Conservation (phyloP, 2,888 invertebrate species). For the Ectemnius lituratus region DNA sequence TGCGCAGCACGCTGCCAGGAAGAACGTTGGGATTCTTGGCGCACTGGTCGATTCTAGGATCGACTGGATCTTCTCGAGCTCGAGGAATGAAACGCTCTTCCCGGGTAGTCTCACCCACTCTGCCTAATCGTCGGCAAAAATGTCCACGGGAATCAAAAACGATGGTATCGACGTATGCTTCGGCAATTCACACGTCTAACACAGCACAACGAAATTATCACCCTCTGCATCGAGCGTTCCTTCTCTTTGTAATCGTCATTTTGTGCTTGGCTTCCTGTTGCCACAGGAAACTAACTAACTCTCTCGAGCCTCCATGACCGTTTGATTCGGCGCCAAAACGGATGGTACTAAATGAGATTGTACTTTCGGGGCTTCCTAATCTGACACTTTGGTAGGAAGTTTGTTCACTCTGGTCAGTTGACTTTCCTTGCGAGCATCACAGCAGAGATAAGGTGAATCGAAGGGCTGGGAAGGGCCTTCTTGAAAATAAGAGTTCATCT, state of each 20-base stretch:
- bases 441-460: no score
- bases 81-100: slow-evolving; percentile 14
- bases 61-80: not conserved
- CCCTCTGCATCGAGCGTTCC: slow-evolving; percentile 55
- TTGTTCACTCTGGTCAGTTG: slow-evolving; percentile 17
- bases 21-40: slow-evolving; percentile 32
- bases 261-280: no score
- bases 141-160: slow-evolving; percentile 18
- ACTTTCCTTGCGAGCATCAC: not conserved
- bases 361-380: slow-evolving; percentile 24
- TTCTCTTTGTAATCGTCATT: no score
- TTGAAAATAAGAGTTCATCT: no score
- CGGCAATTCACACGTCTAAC: slow-evolving; percentile 22
- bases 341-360: slow-evolving; percentile 32
- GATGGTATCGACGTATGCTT: slow-evolving; percentile 15
- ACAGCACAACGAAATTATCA: slow-evolving; percentile 56
- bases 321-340: slow-evolving; percentile 26
- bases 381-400: slow-evolving; percentile 8
- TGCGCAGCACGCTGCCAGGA: slow-evolving; percentile 66
- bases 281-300: no score
- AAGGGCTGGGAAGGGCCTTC: no score
- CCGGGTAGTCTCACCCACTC: slow-evolving; percentile 13
- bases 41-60: slow-evolving; percentile 9
- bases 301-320: not conserved
- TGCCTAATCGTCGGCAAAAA: slow-evolving; percentile 13